Base-by-base conservation (phyloP, 2,888 invertebrate species). In the Norana najaformis region DNA sequence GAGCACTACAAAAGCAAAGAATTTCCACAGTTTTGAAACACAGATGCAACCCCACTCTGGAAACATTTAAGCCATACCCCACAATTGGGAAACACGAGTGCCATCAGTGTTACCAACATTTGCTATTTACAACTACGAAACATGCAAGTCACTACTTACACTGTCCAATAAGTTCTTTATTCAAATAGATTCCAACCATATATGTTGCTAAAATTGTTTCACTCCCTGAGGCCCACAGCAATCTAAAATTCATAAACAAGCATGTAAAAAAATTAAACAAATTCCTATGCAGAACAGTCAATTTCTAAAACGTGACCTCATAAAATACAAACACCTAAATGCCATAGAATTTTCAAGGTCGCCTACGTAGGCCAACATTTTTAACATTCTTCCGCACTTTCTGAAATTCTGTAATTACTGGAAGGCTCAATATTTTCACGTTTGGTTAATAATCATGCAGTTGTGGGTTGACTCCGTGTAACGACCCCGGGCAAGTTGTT, bases 171-270 rank as follows among this genome's bases (percentile, higher is more conserved):
- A 97, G 96, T 94, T 97, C 95, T 95, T 97, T 97, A 93, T 98
- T 96, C 16, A 96, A 96, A 95, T 98, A 99, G 23, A 99, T 95
- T 1, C 97, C 99, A 20, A 99, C 97, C 94, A 97, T 96, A 94
- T 97, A 98, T 90, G 97, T 96, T 0, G 98, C 97, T 53, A 98
- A 95, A 53, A 99, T 95, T 0, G 98, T 98, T 93, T 96, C 97
- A 88, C 95, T 96, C 14, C 97, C 99, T 4, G 96, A 96, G 92
- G 97, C 96, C 14, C 97, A 97, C 88, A 99, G 96, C 4, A 99
- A 94, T 92, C 99, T 95, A n/a, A 69, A 69, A 69, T 30, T n/a
- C n/a, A 69, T 23, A 47, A 47, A 47, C 47, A 47, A 47, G n/a
- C 30, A n/a, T 69, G n/a, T n/a, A n/a, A n/a, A n/a, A n/a, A n/a